Evolutionary conservation across 2,888 invertebrate species (phyloP).

Genomic region (Stenodema calcarata): DNA sequence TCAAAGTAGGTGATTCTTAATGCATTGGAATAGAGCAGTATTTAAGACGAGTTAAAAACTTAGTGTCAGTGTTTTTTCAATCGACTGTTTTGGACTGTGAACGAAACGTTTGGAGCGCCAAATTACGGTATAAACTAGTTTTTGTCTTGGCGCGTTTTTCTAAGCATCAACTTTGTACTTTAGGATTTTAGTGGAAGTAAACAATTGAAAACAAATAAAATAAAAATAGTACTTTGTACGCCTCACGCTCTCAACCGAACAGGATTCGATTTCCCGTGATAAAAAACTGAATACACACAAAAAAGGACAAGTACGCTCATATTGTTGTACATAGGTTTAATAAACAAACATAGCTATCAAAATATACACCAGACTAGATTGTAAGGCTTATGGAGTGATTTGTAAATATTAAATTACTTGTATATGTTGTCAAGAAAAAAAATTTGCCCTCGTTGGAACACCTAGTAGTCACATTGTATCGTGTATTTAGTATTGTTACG

Average conservation of each 20-base stretch:
- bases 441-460: conserved; percentile 37
- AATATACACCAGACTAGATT: conserved; percentile 47
- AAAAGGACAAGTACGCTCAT: conserved; percentile 47
- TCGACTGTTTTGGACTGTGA: background rate
- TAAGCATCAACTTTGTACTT: conserved; percentile 7
- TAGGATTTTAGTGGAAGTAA: background rate
- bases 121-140: background rate
- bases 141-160: conserved; percentile 2
- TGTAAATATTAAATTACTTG: conserved; percentile 34
- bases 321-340: conserved; percentile 46
- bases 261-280: conserved; percentile 18
- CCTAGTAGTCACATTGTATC: conserved; percentile 41
- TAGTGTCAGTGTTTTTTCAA: background rate
- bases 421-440: conserved; percentile 5
- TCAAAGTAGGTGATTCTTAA: background rate
- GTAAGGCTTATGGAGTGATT: conserved; percentile 47
- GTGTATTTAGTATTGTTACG: conserved; percentile 28
- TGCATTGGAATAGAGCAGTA: conserved; percentile 10
- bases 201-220: background rate
- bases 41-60: background rate
- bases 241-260: background rate
- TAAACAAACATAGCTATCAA: conserved; percentile 29
- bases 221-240: background rate
- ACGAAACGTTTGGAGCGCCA: background rate
- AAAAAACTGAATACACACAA: background rate